phyloP scores from a whole-genome alignment of 1,140 invertebrate species.

The Thalassaphorura encarpata region DNA sequence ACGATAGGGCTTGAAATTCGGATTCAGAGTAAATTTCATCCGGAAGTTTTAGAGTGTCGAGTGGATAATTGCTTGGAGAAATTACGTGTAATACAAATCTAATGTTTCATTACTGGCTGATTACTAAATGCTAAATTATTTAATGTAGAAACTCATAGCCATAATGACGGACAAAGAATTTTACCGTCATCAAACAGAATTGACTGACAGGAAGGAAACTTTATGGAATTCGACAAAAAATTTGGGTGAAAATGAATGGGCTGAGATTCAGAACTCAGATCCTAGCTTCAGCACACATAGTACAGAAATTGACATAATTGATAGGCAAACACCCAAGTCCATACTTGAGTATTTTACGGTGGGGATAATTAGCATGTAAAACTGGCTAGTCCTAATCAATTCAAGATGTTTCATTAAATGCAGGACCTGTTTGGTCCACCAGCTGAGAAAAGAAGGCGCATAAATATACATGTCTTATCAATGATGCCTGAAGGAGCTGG shows the following conservation, averaged over 20 bases:
- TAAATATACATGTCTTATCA: neutral
- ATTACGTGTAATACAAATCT: conserved; percentile 52
- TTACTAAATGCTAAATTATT: conserved; percentile 8
- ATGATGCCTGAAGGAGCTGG: too few species aligned
- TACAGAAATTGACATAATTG: conserved; percentile 70
- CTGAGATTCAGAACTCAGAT: conserved; percentile 72
- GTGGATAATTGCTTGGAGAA: conserved; percentile 76
- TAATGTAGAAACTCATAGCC: conserved; percentile 51
- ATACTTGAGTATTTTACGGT: conserved; percentile 72
- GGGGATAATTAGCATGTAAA: neutral
- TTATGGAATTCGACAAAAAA: conserved; percentile 70
- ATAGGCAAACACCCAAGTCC: conserved; percentile 66
- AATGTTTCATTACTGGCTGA: neutral
- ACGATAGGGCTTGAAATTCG: conserved; percentile 77
- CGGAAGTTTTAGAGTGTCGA: conserved; percentile 67
- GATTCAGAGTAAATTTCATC: conserved; percentile 79
- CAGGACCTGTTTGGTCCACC: neutral
- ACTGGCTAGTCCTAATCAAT: neutral
- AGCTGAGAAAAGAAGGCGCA: neutral
- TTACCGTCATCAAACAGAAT: conserved; percentile 64
- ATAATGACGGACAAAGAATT: conserved; percentile 76
- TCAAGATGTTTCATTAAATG: neutral
- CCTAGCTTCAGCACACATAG: conserved; percentile 86
- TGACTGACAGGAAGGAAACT: conserved; percentile 75
- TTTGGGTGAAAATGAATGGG: conserved; percentile 63